These are phyloP conservation scores for Aphyosemion australe DNA, from an alignment of 2,113 vertebrate species.

Conservation along the genomic window DNA sequence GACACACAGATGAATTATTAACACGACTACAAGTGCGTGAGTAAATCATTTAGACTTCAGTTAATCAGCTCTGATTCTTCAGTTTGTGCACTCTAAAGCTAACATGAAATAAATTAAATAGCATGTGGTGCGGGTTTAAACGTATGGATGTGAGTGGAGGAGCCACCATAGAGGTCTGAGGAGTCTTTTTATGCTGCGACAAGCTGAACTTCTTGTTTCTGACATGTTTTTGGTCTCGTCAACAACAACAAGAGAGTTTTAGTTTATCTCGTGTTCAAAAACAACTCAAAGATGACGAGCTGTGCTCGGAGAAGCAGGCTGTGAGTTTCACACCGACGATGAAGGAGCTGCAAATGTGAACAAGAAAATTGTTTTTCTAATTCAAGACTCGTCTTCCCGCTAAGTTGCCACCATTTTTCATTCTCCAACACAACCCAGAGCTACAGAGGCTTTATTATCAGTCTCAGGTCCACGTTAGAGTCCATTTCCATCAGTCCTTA, in stretches of 20 bases:
- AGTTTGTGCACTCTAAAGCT: no score
- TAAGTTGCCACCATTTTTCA: conserved; percentile 27
- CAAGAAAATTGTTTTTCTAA: not conserved
- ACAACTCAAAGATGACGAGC: not conserved
- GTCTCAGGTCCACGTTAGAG: conserved; percentile 31
- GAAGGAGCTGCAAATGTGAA: conserved; percentile 6
- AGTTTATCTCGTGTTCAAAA: not conserved
- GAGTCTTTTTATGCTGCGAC: not conserved
- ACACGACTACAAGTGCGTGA: no score
- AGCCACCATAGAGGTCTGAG: no score
- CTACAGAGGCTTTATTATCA: conserved; percentile 32
- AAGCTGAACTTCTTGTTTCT: not conserved
- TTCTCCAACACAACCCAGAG: conserved; percentile 2
- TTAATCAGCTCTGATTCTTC: no score
- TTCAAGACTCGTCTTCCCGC: conserved; percentile 4
- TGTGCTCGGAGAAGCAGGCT: no score
- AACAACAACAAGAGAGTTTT: not conserved
- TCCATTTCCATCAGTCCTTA: conserved; percentile 47
- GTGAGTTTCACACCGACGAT: not conserved
- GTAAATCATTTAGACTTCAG: not conserved
- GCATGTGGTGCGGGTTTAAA: no score
- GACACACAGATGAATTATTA: no score
- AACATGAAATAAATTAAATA: no score
- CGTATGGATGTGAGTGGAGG: no score
- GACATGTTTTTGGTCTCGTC: not conserved